phyloP scores from a whole-genome alignment of 2,797 vertebrate species.

The Myotis myotis region DNA sequence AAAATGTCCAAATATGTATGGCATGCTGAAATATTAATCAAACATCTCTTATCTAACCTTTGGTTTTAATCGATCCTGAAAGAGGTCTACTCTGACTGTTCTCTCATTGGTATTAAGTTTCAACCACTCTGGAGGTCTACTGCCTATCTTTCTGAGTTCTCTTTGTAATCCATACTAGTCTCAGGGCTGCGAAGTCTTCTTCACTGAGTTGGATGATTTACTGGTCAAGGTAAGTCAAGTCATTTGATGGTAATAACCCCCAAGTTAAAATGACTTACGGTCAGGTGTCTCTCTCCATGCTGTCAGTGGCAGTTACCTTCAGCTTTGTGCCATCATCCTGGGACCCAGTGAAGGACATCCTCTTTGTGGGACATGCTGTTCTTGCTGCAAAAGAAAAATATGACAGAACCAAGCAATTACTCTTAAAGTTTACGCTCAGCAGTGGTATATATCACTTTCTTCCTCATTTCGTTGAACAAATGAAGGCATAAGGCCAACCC shows the following conservation, averaged over 20 bases:
- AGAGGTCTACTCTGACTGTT: background rate
- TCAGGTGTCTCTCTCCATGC: background rate
- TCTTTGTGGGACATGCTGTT: background rate
- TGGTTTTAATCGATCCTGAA: conserved; percentile 26
- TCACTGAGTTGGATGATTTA: background rate
- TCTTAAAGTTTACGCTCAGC: background rate
- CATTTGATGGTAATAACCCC: background rate
- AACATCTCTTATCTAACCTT: background rate
- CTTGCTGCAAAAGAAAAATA: conserved; percentile 17
- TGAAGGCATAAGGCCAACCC: conserved; percentile 7
- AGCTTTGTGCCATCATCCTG: background rate
- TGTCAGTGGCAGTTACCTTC: background rate
- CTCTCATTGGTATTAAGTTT: background rate
- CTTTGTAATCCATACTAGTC: background rate
- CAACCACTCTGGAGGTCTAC: background rate
- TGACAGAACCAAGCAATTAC: background rate
- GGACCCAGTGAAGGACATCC: background rate
- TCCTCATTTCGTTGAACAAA: background rate
- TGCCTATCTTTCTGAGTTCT: background rate
- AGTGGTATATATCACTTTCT: background rate
- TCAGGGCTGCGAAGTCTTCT: background rate
- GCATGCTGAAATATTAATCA: background rate
- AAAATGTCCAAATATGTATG: background rate
- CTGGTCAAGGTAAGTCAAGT: background rate
- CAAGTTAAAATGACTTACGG: background rate